Conservation (phyloP, 2,888 invertebrate genomes). For the Drosophila pseudotakahashii region DNA sequence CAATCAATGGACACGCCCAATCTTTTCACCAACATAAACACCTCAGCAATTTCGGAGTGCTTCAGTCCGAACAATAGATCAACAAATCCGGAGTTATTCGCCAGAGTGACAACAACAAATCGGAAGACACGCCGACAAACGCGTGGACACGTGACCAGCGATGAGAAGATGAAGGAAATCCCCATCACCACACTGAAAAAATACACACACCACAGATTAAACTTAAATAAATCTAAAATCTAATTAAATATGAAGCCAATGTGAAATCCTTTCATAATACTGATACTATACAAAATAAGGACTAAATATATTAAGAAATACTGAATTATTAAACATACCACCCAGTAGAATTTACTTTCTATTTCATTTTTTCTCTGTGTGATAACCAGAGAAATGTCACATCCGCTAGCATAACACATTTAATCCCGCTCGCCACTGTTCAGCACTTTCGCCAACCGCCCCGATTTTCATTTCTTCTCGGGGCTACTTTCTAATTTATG, state of each 20-base stretch:
- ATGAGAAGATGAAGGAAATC: background rate
- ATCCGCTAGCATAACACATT: slow-evolving; percentile 78
- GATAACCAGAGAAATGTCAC: slow-evolving; percentile 69
- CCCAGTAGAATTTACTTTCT: no score
- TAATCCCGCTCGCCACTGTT: slow-evolving; percentile 63
- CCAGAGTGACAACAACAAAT: slow-evolving; percentile 75
- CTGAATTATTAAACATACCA: no score
- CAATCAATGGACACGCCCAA: slow-evolving; percentile 38
- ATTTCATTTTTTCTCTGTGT: background rate
- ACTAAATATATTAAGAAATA: no score
- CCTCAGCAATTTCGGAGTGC: slow-evolving; percentile 45
- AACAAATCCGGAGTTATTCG: slow-evolving; percentile 52
- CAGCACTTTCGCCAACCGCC: slow-evolving; percentile 26
- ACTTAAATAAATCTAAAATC: background rate
- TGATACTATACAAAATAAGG: background rate
- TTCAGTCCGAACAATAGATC: slow-evolving; percentile 57
- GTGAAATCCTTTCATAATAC: no score
- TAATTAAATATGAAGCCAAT: background rate
- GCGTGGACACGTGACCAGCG: slow-evolving; percentile 74
- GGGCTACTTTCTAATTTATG: slow-evolving; percentile 79
- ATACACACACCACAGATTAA: no score
- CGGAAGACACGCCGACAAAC: slow-evolving; percentile 72
- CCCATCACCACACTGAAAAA: slow-evolving; percentile 1
- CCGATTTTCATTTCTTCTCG: slow-evolving; percentile 7
- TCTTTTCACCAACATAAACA: slow-evolving; percentile 42